Conservation (phyloP, 2,888 invertebrate species). For the Patella pellucida region DNA sequence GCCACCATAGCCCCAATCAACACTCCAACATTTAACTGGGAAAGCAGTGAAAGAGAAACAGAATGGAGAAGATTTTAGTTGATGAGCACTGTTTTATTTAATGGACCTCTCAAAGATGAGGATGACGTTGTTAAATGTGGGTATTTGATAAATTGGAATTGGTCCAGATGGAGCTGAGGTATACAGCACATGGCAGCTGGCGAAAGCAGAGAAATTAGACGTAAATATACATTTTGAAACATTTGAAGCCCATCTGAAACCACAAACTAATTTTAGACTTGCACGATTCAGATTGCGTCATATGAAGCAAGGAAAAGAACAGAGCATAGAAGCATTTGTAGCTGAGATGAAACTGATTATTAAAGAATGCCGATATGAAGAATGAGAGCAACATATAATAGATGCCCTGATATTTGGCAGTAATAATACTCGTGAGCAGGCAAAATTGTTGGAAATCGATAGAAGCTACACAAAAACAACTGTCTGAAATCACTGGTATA, state of each 20-base stretch:
- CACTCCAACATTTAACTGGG: no score
- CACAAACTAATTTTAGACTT: not conserved
- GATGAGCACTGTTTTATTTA: not conserved
- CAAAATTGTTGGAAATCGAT: not conserved
- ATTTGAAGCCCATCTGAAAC: not conserved
- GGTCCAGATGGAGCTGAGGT: constrained; percentile 6
- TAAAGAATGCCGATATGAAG: not conserved
- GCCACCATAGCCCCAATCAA: no score
- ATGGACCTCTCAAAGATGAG: not conserved
- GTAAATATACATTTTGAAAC: not conserved
- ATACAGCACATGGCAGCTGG: not conserved
- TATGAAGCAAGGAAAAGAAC: not conserved
- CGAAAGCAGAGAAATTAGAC: not conserved
- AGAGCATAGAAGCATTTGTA: constrained; percentile 2
- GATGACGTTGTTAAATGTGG: not conserved
- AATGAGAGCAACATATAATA: not conserved
- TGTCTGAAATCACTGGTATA: not conserved
- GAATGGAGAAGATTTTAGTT: not conserved
- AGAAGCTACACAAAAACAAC: not conserved
- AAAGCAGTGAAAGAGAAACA: not conserved
- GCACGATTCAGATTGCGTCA: not conserved
- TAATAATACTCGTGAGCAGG: not conserved
- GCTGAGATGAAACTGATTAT: not conserved
- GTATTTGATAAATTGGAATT: not conserved
- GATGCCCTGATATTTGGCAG: not conserved